Percentiles rank a stretch among this genome's conserved stretches.
phyloP scores from a whole-genome alignment of 2,113 vertebrate genomes.

The Limanda limanda region DNA sequence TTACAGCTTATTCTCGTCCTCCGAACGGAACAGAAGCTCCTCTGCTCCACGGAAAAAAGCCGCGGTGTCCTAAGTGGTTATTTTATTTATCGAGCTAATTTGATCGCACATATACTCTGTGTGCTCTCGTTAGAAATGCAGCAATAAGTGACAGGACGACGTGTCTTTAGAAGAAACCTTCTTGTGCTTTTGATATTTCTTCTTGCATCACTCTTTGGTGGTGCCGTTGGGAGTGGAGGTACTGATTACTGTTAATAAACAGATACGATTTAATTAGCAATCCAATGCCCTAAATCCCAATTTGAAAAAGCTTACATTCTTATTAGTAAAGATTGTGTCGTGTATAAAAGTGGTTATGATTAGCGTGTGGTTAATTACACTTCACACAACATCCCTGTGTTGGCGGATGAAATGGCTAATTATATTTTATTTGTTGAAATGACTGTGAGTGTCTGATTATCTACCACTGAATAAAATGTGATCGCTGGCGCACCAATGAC shows the following conservation, averaged over 20 bases:
- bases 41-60: background rate
- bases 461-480: background rate
- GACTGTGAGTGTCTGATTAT: background rate
- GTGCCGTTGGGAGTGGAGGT: no score
- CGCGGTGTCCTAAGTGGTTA: background rate
- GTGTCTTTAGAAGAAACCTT: background rate
- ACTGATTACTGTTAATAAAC: no score
- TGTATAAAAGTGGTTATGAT: background rate
- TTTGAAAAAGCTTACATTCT: background rate
- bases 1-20: constrained; percentile 9
- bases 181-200: background rate
- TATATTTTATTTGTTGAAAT: background rate
- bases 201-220: no score
- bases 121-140: background rate
- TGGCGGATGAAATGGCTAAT: background rate
- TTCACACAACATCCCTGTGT: background rate
- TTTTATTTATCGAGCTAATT: constrained; percentile 10
- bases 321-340: background rate
- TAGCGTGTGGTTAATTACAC: background rate
- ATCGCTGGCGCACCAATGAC: background rate
- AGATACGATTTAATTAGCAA: background rate
- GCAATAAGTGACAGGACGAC: background rate
- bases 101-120: constrained; percentile 1
- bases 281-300: background rate
- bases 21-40: constrained; percentile 7